Base-by-base conservation (phyloP, 2,888 invertebrate genomes). In the Linnaemya tessellans region DNA sequence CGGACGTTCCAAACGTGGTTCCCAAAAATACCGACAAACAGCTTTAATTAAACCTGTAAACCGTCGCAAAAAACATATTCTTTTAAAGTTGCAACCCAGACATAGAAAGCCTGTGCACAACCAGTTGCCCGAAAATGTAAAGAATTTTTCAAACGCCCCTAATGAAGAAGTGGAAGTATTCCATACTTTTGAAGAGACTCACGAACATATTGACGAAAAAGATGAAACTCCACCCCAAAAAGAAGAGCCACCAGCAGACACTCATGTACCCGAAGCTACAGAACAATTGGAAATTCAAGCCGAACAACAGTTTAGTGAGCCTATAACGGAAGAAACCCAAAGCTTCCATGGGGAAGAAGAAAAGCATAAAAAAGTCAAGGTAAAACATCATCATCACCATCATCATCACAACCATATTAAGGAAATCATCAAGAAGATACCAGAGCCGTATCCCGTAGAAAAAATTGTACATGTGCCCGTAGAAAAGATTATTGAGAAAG, bases 381-480 rank as follows among this genome's bases (percentile, higher is more conserved):
- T 92, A 1, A 92, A 95, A 89, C 95, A 95, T 88, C 95, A 95
- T 88, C 95, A 95, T 88, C 95, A 95, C 87, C 95, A 95, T 88
- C 95, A 95, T 89, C 95, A 95, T 89, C 95, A 95, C 89, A 94
- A 94, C 91, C 94, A 95, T 88, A 91, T 95, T 7, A 94, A 95
- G 90, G 94, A 94, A 46, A 93, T 95, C 25, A 93, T 94, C 56
- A 94, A 94, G 90, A 94, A 94, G 71, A 90, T 93, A 8, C 92
- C 92, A 1, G 91, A 93, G 83, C 94, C 94, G 1, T 93, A 94
- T 88, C 93, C 93, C 2, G 93, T 93, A 0, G 92, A 94, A 92
- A 91, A 92, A 84, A 88, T 92, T 64, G 90, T 92, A 0, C 92
- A 92, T 58, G 89, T 93, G 3, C 93, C 93, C 0, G 89, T 92